Base-by-base conservation (phyloP, 1,140 invertebrate genomes). In the Sycobia sp. region DNA sequence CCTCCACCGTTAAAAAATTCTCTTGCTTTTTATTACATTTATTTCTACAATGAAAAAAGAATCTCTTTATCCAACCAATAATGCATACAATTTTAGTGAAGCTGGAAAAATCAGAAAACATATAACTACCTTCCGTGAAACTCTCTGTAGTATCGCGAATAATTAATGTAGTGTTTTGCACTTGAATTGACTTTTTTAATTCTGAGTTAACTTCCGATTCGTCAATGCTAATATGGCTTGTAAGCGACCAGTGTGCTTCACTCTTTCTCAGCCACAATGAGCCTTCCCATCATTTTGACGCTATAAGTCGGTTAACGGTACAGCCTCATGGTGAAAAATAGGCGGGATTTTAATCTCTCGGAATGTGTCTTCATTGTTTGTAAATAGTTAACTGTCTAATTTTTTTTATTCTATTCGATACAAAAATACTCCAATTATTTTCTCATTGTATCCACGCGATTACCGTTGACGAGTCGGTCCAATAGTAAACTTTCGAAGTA, bases 281-380 rank as follows among this genome's bases (percentile, higher is more conserved):
- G 14, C 25, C 25, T 23, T 23, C 20, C 25, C 73, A 76, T 77
- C 79, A 83, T 66, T 67, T 67, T 8, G 71, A 73, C 25, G 76
- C 65, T 9, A 76, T n/a, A 14, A 81, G 65, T 9, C 46, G 44
- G 2, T 53, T 38, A 1, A 29, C 50, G 2, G 23, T 14, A 11
- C 50, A 38, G 2, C 50, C 50, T 10, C 29, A 16, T 18, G 50
- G 38, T 1, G 29, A 32, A 2, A 53, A 29, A 13, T 53, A 36
- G n/a, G 53, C 53, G 4, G 36, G 41, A 13, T 22, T 44, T 4
- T 10, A 44, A 44, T 18, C 4, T n/a, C 41, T 18, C 4, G 2
- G 41, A 4, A 44, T 22, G 13, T 44, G 41, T 4, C 41, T 18
- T 18, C 41, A 44, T 18, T 44, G 41, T 14, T 5, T 5, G 5